Conservation (phyloP, 2,797 vertebrate genomes). For the Eremophila alpestris region DNA sequence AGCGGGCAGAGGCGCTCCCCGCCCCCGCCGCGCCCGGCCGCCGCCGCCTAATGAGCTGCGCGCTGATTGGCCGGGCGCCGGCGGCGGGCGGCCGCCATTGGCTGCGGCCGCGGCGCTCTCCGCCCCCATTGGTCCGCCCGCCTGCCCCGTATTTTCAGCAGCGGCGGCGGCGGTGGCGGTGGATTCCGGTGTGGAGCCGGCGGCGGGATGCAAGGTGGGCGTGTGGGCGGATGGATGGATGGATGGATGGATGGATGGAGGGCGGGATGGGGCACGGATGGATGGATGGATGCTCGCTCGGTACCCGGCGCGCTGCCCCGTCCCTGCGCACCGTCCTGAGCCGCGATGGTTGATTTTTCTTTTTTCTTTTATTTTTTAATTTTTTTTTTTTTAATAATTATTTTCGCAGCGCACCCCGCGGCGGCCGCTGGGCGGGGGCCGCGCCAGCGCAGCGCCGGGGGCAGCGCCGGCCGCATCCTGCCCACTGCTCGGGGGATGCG, state of each 20-base stretch:
- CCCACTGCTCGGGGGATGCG: background rate
- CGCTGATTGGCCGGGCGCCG: conserved; percentile 73
- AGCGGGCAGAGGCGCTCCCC: background rate
- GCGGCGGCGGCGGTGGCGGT: conserved; percentile 17
- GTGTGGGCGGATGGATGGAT: background rate
- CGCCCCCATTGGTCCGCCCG: conserved; percentile 72
- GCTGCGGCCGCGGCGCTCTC: conserved; percentile 42
- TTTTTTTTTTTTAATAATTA: too few relatives aligned
- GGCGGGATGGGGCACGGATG: too few relatives aligned
- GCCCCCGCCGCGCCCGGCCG: background rate
- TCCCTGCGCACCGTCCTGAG: background rate
- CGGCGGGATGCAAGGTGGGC: conserved; percentile 82
- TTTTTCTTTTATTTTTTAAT: background rate
- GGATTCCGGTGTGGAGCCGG: conserved; percentile 73
- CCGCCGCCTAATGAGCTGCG: conserved; percentile 50
- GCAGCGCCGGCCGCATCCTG: background rate
- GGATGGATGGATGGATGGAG: too few relatives aligned
- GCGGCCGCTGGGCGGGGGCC: background rate
- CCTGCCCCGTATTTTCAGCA: conserved; percentile 68
- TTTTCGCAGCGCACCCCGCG: background rate
- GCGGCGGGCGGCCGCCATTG: conserved; percentile 67
- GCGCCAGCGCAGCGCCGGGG: background rate
- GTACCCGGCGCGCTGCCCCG: background rate
- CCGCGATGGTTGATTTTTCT: background rate
- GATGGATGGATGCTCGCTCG: too few relatives aligned